Conservation (phyloP, 2,888 invertebrate species). For the Microctonus hyperodae region DNA sequence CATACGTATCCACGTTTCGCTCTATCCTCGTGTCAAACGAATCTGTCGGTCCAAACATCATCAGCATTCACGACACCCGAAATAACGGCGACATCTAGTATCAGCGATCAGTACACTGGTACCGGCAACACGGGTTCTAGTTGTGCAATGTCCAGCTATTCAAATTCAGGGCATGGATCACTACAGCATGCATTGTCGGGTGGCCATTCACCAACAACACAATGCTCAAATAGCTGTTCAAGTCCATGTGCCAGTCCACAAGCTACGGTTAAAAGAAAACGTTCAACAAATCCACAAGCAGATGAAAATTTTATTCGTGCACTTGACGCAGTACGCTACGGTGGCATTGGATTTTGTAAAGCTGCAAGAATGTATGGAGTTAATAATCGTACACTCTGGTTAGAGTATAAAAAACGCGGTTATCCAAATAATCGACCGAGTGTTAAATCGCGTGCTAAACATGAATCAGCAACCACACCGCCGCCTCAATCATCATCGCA, state of each 20-base stretch:
- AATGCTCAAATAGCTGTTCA: slow-evolving; percentile 59
- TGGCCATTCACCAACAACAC: slow-evolving; percentile 54
- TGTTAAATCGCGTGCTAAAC: slow-evolving; percentile 78
- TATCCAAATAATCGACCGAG: slow-evolving; percentile 83
- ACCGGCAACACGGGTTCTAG: slow-evolving; percentile 65
- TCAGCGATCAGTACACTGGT: slow-evolving; percentile 67
- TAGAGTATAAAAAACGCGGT: slow-evolving; percentile 84
- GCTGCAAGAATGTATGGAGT: slow-evolving; percentile 85
- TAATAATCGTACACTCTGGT: slow-evolving; percentile 84
- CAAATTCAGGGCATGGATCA: slow-evolving; percentile 57
- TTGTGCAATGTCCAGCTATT: slow-evolving; percentile 55
- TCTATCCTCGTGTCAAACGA: slow-evolving; percentile 71
- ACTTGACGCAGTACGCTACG: slow-evolving; percentile 81
- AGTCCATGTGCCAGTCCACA: slow-evolving; percentile 64
- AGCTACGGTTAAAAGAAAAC: slow-evolving; percentile 69
- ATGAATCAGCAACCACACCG: slow-evolving; percentile 71
- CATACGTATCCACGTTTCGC: slow-evolving; percentile 79
- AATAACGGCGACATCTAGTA: slow-evolving; percentile 66
- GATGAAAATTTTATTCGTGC: slow-evolving; percentile 85
- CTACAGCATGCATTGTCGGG: slow-evolving; percentile 59
- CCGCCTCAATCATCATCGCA: slow-evolving; percentile 64
- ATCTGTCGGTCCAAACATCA: slow-evolving; percentile 62
- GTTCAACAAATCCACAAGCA: slow-evolving; percentile 81
- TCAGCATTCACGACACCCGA: slow-evolving; percentile 63
- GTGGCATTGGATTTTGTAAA: slow-evolving; percentile 86